Base-by-base conservation (phyloP, 53 echinoderm and acorn worm genomes). In the Patiria pectinifera region DNA sequence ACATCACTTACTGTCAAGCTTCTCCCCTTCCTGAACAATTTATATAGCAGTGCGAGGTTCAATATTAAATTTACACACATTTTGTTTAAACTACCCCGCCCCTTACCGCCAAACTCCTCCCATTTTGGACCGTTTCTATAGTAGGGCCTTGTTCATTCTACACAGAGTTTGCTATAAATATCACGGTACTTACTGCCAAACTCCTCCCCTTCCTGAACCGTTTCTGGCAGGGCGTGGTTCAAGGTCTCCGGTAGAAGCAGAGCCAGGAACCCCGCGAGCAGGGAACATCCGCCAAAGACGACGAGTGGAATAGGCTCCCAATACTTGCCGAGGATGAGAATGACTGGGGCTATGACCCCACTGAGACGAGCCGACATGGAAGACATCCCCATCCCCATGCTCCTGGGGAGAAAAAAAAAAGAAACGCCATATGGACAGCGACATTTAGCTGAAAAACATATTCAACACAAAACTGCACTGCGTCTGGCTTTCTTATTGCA, bases 351-450 rank as follows among this genome's bases (percentile, higher is more conserved):
- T 10, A 95, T 53, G 49, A 95, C 85, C 11, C 95, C 95, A 10
- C 93, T 93, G 12, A 95, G 11, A 81, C 95, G 95, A 69, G 93
- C 95, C 62, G 62, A 21, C 95, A 95, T 95, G 46, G 95, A 95
- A 3, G 93, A 95, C 43, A 91, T 80, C 0, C 95, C 95, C 77
- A 95, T 82, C n/a, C 95, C 95, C 85, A 85, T 93, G 25, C 86
- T 95, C 95, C 95, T 95, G 85, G 26, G 26, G 76, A 47, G 47
- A 79, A 48, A 48, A 11, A 23, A 3, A 24, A 43, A 22, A 2
- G 4, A 3, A 26, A 23, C 22, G 35, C 77, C 12, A 15, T 11
- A 21, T 18, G 15, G 77, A 79, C 80, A 79, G 19, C 80, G 44
- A 6, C 6, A 5, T 0, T 53, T 53, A 5, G 35, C 35, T 35